A percentile compares a stretch with the other conserved stretches of the same genome.
phyloP scores from a whole-genome alignment of 2,113 vertebrate species.

The Phylloscopus trochiloides region DNA sequence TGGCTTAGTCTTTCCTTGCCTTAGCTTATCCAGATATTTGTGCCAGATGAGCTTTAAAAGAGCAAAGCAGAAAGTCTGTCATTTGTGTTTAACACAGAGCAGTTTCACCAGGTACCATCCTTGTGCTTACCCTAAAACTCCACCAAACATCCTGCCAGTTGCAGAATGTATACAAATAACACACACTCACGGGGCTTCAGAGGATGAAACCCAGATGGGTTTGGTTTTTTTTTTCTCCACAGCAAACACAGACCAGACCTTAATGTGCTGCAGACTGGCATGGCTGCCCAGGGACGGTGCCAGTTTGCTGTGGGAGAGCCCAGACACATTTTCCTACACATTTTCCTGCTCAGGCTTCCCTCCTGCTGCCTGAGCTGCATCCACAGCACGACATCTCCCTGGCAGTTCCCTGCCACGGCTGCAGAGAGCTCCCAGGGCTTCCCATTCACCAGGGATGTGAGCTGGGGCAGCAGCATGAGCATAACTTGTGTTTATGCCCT shows the following conservation, averaged over 20 bases:
- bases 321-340: neutral
- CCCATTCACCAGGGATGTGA: neutral
- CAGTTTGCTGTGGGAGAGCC: neutral
- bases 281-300: neutral
- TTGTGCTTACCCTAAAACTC: neutral
- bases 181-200: neutral
- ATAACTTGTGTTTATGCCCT: conserved; percentile 13
- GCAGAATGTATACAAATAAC: conserved; percentile 1
- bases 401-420: neutral
- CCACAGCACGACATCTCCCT: fast-evolving
- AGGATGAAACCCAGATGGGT: conserved; percentile 50
- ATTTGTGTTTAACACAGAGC: neutral
- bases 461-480: neutral
- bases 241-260: neutral
- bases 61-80: neutral
- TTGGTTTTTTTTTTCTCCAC: neutral
- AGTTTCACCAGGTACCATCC: neutral
- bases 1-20: neutral
- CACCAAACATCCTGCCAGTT: neutral
- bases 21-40: neutral
- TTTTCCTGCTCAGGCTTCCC: neutral
- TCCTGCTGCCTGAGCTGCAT: neutral
- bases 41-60: neutral
- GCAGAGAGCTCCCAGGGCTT: neutral
- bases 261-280: conserved; percentile 39